Percentiles rank a stretch among this genome's conserved stretches.
phyloP scores from a whole-genome alignment of 2,888 invertebrate genomes.

The Ethmia dodecea region DNA sequence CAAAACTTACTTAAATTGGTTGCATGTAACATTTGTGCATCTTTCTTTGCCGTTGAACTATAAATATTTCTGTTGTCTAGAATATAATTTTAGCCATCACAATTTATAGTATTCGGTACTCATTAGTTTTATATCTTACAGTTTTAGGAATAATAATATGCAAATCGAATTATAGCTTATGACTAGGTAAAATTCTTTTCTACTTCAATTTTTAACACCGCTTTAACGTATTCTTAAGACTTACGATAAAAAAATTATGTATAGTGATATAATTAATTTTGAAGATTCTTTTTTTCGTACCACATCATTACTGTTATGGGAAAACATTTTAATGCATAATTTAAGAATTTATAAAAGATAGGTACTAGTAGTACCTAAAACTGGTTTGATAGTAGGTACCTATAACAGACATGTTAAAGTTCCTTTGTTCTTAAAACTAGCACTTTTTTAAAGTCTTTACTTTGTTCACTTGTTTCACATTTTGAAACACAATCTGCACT shows the following conservation, averaged over 20 bases:
- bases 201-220: conserved; percentile 50
- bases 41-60: too few relatives aligned
- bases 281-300: conserved; percentile 14
- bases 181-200: conserved; percentile 72
- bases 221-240: conserved; percentile 28
- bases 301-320: not conserved
- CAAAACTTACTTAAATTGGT: conserved; percentile 13
- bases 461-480: conserved; percentile 21
- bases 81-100: conserved; percentile 51
- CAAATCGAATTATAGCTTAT: conserved; percentile 67
- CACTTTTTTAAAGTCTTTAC: conserved; percentile 15
- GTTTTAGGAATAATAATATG: conserved; percentile 56
- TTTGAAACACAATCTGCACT: conserved; percentile 49
- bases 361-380: not conserved
- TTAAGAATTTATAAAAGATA: too few relatives aligned
- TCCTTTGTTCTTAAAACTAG: conserved; percentile 12
- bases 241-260: conserved; percentile 20
- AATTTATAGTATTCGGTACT: conserved; percentile 47
- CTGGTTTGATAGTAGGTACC: too few relatives aligned
- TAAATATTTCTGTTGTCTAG: too few relatives aligned
- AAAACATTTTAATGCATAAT: too few relatives aligned
- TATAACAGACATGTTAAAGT: too few relatives aligned
- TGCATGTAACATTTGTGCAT: conserved; percentile 23
- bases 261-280: conserved; percentile 19
- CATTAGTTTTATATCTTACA: conserved; percentile 44